These are phyloP conservation scores for Luidia sarsii DNA, from an alignment of 53 echinoderm and acorn worm genomes.

Conservation along the genomic window DNA sequence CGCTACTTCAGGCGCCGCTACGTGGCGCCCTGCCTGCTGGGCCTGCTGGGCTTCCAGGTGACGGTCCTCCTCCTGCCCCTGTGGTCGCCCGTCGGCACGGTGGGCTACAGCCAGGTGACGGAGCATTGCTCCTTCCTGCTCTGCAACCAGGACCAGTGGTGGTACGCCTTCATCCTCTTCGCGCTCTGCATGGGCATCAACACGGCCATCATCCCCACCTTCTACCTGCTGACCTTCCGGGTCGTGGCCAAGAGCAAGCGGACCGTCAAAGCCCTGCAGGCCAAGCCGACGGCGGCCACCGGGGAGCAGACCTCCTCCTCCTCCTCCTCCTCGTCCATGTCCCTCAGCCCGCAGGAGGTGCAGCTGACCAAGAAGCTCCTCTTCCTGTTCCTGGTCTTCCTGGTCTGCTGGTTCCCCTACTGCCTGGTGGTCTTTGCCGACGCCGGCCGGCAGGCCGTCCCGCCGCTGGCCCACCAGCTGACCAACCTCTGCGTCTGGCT, in stretches of 20 bases:
- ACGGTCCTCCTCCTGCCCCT: constrained; percentile 60
- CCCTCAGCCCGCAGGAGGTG: constrained; percentile 78
- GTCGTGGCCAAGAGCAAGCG: constrained; percentile 68
- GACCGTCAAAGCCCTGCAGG: constrained; percentile 51
- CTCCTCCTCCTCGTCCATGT: too few relatives aligned
- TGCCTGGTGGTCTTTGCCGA: constrained; percentile 78
- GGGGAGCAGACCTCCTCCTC: background rate
- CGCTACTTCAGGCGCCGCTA: constrained; percentile 55
- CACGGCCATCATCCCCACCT: constrained; percentile 64
- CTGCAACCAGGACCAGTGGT: constrained; percentile 53
- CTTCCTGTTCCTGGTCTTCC: constrained; percentile 77
- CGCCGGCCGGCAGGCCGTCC: constrained; percentile 42
- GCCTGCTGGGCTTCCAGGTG: constrained; percentile 4
- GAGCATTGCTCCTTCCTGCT: constrained; percentile 76
- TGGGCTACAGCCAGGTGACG: constrained; percentile 64
- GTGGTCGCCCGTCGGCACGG: constrained; percentile 51
- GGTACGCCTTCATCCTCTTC: constrained; percentile 63
- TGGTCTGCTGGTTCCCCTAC: constrained; percentile 83
- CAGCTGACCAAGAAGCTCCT: constrained; percentile 82
- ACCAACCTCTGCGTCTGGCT: constrained; percentile 78
- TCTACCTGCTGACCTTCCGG: constrained; percentile 78
- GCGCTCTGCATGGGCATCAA: constrained; percentile 66
- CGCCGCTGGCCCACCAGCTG: constrained; percentile 58
- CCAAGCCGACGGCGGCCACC: background rate
- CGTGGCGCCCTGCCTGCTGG: constrained; percentile 3